These are phyloP conservation scores for Cyprinella venusta DNA, from an alignment of 2,797 vertebrate genomes.

Conservation along the genomic window DNA sequence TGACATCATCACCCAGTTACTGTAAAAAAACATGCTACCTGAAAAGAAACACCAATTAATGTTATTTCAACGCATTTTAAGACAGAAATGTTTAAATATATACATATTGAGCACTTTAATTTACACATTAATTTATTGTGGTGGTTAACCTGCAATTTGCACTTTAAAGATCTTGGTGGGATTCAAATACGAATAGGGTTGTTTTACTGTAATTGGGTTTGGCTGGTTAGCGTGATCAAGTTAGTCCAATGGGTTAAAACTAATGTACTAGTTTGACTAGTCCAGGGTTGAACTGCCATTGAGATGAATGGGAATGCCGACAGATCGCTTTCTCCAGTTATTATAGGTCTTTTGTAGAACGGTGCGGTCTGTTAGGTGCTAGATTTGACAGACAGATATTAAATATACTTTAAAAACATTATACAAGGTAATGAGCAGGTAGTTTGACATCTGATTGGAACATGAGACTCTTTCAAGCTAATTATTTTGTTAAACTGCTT, in stretches of 20 bases:
- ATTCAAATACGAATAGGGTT: not conserved
- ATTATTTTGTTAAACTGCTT: not conserved
- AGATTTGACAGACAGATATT: not conserved
- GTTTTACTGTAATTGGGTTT: not conserved
- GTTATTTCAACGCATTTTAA: too few relatives aligned
- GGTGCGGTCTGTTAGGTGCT: not conserved
- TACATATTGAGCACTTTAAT: too few relatives aligned
- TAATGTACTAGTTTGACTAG: not conserved
- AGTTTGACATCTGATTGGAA: conserved; percentile 3
- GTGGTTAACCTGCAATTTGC: too few relatives aligned
- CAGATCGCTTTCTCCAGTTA: not conserved
- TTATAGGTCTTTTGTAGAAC: not conserved
- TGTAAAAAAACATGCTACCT: too few relatives aligned
- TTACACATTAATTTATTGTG: too few relatives aligned
- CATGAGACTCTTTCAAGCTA: not conserved
- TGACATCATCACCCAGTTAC: too few relatives aligned
- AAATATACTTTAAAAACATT: not conserved
- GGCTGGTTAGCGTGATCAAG: not conserved
- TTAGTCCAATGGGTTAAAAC: not conserved
- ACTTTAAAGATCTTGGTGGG: not conserved
- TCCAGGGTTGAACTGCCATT: not conserved
- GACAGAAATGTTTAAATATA: too few relatives aligned
- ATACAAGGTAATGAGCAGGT: not conserved
- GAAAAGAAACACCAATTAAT: too few relatives aligned
- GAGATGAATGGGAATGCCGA: not conserved